Evolutionary conservation across 2,888 invertebrate species (phyloP).

Genomic region (Brassicogethes aeneus): DNA sequence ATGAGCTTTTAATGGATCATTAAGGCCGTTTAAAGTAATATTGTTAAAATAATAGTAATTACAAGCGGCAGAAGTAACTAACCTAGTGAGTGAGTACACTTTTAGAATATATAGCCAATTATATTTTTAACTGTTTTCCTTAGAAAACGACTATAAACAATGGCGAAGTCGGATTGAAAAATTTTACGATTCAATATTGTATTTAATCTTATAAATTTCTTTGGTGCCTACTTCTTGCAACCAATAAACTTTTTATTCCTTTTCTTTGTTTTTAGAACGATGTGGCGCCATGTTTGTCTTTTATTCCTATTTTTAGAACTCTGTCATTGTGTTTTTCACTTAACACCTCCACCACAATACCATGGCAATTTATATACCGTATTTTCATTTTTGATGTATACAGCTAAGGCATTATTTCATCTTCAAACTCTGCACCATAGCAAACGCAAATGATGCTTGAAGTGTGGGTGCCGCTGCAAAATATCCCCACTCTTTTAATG

Average conservation of each 20-base stretch:
- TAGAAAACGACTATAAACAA: neutral
- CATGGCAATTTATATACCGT: too few relatives aligned
- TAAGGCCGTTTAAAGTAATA: neutral
- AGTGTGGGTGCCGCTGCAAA: too few relatives aligned
- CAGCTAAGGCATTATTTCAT: too few relatives aligned
- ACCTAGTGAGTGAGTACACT: neutral
- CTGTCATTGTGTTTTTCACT: neutral
- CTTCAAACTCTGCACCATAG: too few relatives aligned
- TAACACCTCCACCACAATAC: too few relatives aligned
- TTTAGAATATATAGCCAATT: neutral
- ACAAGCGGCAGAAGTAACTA: neutral
- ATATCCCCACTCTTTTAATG: too few relatives aligned
- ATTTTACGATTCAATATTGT: too few relatives aligned
- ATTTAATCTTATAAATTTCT: neutral
- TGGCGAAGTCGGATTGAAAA: neutral
- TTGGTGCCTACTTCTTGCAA: neutral
- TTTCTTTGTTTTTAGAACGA: too few relatives aligned
- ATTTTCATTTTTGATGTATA: too few relatives aligned
- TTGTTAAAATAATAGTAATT: constrained; percentile 1
- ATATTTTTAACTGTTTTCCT: neutral
- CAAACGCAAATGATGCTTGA: too few relatives aligned
- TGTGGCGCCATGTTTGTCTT: neutral
- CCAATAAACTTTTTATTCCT: too few relatives aligned
- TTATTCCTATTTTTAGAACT: neutral
- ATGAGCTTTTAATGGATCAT: neutral